A percentile compares a stretch with the other conserved stretches of the same genome.
These are phyloP conservation scores for Sinelater perroti DNA, from an alignment of 2,888 invertebrate species.

Conservation along the genomic window DNA sequence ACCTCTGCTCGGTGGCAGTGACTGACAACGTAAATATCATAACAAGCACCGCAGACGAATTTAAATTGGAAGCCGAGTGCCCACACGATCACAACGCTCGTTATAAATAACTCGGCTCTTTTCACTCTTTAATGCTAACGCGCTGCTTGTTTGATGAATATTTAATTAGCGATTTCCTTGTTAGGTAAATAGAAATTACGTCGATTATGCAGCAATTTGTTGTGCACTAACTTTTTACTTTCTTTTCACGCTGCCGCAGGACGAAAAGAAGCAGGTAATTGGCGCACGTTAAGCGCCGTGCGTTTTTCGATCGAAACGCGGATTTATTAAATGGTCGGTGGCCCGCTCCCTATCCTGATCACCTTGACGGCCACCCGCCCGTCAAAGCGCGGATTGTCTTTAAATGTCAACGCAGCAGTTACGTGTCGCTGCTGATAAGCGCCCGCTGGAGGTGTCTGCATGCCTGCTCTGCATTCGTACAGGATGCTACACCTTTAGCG, in stretches of 20 bases:
- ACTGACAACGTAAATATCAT: slow-evolving; percentile 6
- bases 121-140: background rate
- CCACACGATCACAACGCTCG: background rate
- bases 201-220: background rate
- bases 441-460: too few species aligned
- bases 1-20: slow-evolving; percentile 1
- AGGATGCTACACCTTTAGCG: too few species aligned
- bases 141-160: background rate
- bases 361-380: slow-evolving; percentile 19
- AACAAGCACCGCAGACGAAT: background rate
- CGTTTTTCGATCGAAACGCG: background rate
- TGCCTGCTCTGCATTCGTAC: too few species aligned
- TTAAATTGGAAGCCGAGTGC: slow-evolving; percentile 3
- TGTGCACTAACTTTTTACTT: slow-evolving; percentile 14
- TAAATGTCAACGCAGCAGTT: slow-evolving; percentile 22
- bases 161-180: slow-evolving; percentile 1
- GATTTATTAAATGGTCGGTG: background rate
- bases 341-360: slow-evolving; percentile 18
- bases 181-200: slow-evolving; percentile 9
- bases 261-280: slow-evolving; percentile 32
- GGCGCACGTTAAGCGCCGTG: background rate
- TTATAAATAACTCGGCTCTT: slow-evolving; percentile 6
- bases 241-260: slow-evolving; percentile 27
- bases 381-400: slow-evolving; percentile 13
- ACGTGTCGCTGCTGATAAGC: too few species aligned